Base-by-base conservation (phyloP, 2,888 invertebrate genomes). In the Sinopyrophorus schimmeli region DNA sequence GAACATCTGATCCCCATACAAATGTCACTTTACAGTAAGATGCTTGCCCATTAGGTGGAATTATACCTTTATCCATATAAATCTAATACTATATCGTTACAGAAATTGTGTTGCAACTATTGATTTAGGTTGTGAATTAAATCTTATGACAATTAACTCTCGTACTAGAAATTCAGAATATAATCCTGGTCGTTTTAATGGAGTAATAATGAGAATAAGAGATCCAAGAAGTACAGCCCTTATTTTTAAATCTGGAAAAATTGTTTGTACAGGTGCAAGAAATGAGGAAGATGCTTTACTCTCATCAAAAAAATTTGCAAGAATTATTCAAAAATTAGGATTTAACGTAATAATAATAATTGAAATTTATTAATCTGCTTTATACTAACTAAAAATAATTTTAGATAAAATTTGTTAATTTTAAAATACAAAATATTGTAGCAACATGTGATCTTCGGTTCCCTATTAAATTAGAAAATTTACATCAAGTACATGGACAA, bases 71-170 rank as follows among this genome's bases (percentile, higher is more conserved):
- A n/a, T n/a, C n/a, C n/a, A n/a, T 20, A 12, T 39, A 16, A 16
- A 11, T 17, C 18, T 21, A 16, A 30, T 27, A n/a, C n/a, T n/a
- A n/a, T n/a, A 10, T 10, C 23, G 35, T 77, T 78, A 31, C 66
- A 89, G 89, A 66, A 91, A 90, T 68, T 88, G 89, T 66, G 89
- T 91, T 1, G 84, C 89, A 14, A 89, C 89, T 3, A 86, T 89
- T 0, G 84, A 84, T 62, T 75, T 91, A 52, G 82, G 82, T 10
- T 86, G 86, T 67, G 81, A 83, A 65, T 71, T 91, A 44, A 82
- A 87, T 64, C 74, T 91, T 20, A 78, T 84, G 61, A 80, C 81
- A 48, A 88, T 91, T 44, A 89, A 89, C 67, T 84, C 84, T 52
- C 80, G 86, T 38, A 89, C 90, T 2, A 77, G 91, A 55, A 89